A percentile compares a stretch with the other conserved stretches of the same genome.
These are phyloP conservation scores for Parnassius apollo DNA, from an alignment of 2,888 invertebrate genomes.

Conservation along the genomic window DNA sequence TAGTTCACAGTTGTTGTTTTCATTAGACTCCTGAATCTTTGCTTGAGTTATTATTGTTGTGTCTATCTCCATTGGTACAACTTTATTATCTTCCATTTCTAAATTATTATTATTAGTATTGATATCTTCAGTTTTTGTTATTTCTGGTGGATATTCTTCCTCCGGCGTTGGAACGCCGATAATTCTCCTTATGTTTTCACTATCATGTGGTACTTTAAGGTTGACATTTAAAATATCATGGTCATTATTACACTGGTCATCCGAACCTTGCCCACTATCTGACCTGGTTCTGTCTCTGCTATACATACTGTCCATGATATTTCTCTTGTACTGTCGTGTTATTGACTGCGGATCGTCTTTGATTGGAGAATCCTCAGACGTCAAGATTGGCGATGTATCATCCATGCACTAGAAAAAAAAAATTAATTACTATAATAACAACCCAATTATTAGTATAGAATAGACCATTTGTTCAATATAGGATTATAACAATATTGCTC, in stretches of 20 bases:
- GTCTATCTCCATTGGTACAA: conserved; percentile 73
- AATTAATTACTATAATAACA: background rate
- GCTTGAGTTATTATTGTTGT: conserved; percentile 62
- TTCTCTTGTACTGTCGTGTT: conserved; percentile 61
- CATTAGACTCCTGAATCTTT: conserved; percentile 60
- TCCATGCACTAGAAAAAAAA: conserved; percentile 60
- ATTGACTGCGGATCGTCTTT: conserved; percentile 60
- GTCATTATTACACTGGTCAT: conserved; percentile 69
- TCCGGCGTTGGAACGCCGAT: conserved; percentile 71
- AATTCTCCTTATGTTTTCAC: conserved; percentile 66
- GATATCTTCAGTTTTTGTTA: conserved; percentile 54
- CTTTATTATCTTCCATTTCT: conserved; percentile 64
- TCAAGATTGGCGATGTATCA: conserved; percentile 66
- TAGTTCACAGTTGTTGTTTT: conserved; percentile 46
- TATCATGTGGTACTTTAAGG: conserved; percentile 62
- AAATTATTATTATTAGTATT: conserved; percentile 59
- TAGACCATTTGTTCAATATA: no score
- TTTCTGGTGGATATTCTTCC: conserved; percentile 59
- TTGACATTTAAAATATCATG: conserved; percentile 64
- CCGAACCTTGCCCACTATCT: conserved; percentile 71
- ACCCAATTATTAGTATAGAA: no score
- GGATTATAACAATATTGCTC: no score
- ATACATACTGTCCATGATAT: conserved; percentile 69
- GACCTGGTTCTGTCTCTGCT: conserved; percentile 68
- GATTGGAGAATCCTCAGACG: conserved; percentile 71